A percentile compares a stretch with the other conserved stretches of the same genome.
Evolutionary conservation across 2,113 vertebrate species (phyloP).

Genomic region (Microcebus ravelobensis): DNA sequence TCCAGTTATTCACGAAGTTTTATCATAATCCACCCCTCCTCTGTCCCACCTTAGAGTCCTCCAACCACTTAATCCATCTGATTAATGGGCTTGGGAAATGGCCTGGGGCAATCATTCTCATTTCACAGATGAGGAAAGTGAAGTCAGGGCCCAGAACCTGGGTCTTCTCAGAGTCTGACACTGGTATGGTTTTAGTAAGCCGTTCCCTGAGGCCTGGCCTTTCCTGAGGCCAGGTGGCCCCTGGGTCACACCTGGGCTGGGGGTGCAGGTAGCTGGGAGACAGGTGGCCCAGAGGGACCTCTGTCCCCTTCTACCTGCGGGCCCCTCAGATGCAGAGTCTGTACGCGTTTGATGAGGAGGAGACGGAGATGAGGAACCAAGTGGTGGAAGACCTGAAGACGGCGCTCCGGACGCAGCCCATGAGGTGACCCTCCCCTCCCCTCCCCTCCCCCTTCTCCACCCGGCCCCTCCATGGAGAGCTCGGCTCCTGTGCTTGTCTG

Average conservation of each 20-base stretch:
- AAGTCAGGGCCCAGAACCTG: not conserved
- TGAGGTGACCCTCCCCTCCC: conserved; percentile 89
- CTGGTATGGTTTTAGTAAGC: not conserved
- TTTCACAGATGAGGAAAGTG: not conserved
- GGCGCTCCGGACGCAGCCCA: conserved; percentile 96
- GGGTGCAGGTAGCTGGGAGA: not conserved
- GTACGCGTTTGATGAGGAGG: conserved; percentile 96
- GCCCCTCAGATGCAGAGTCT: conserved; percentile 95
- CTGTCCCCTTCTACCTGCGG: not conserved
- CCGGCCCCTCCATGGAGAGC: too few relatives aligned
- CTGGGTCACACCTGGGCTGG: not conserved
- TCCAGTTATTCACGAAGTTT: not conserved
- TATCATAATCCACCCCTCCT: too few relatives aligned
- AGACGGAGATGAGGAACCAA: conserved; percentile 97
- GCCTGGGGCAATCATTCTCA: not conserved
- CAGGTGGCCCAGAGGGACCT: not conserved
- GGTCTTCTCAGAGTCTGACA: not conserved
- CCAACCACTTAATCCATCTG: not conserved
- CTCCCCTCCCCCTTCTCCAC: not conserved
- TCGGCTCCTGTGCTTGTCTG: too few relatives aligned
- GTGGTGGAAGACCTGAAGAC: conserved; percentile 98
- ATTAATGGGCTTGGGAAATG: not conserved
- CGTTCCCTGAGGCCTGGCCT: not conserved
- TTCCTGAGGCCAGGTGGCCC: not conserved
- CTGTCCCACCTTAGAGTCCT: not conserved